Evolutionary conservation across 92 coral and sea anemone species (phyloP), one percentile per base, ranked within the genome.

Genomic region (Porites cylindrica): DNA sequence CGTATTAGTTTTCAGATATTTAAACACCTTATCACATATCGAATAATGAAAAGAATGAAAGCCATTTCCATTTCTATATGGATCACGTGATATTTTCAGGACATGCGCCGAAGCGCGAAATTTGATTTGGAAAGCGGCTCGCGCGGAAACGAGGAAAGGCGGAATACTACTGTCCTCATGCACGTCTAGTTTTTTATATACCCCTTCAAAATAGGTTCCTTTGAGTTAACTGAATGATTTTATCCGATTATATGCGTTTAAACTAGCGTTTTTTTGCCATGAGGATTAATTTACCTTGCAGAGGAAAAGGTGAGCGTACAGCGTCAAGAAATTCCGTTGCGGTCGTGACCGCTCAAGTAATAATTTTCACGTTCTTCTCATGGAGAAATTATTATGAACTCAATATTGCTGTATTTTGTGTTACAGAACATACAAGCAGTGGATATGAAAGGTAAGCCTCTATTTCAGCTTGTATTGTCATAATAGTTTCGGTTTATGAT

Each of bases 31-130:
- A 32, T 32, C 43, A 38, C 47, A 38, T 38, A 38, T 38, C 47
- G 47, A 38, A 5, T 38, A 38, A 38, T 7, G 47, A 38, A 38
- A 38, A 38, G 47, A 4, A 38, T 38, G 47, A 38, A 38, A 38
- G 4, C 7, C 47, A 38, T 38, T 32, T 32, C 43, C 43, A 3
- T 38, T 38, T 38, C 5, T 38, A 0, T 20, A 14, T 47, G 9
- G 69, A 52, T 74, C 87, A 83, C 74, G 87, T 83, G 87, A 74
- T 75, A 61, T 9, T 13, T 14, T 10, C 20, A 64, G 79, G 80
- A 3, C 86, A 82, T 82, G 86, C 86, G 79, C 80, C 75, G 79
- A 38, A 92, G 98, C 98, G 98, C 96, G 96, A 93, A 93, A 94
- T 94, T 94, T 92, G 94, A 94, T 81, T 94, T 94, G 89, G 63